Conservation (phyloP, 2,797 vertebrate genomes). For the Lophius americanus region DNA sequence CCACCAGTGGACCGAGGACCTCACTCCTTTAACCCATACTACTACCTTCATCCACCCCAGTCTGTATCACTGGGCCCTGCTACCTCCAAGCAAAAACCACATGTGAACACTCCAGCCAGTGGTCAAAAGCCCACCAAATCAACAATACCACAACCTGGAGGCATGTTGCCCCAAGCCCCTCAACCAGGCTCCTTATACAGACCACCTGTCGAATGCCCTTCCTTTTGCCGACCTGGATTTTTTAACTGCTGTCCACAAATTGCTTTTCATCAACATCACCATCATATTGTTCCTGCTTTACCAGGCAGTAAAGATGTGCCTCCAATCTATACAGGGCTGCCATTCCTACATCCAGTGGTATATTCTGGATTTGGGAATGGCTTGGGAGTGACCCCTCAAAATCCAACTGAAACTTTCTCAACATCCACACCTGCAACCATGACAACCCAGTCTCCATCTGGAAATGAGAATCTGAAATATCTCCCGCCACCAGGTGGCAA, state of each 20-base stretch:
- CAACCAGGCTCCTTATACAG: not conserved
- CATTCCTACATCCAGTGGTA: not conserved
- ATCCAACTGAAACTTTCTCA: not conserved
- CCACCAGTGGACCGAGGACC: not conserved
- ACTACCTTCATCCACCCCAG: slow-evolving; percentile 11
- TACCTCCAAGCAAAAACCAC: slow-evolving; percentile 1
- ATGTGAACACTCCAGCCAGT: not conserved
- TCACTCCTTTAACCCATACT: not conserved
- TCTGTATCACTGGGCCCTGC: slow-evolving; percentile 6
- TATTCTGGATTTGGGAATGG: slow-evolving; percentile 17
- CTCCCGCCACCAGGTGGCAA: slow-evolving; percentile 53
- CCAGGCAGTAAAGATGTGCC: not conserved
- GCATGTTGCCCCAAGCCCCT: not conserved
- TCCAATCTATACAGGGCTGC: slow-evolving; percentile 16
- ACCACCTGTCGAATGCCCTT: slow-evolving; percentile 41
- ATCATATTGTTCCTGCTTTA: slow-evolving; percentile 54
- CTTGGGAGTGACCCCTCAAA: slow-evolving; percentile 7
- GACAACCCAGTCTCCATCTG: slow-evolving; percentile 4
- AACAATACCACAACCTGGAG: not conserved
- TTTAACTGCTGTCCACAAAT: slow-evolving; percentile 72
- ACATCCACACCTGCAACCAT: not conserved
- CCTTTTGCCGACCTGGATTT: slow-evolving; percentile 49
- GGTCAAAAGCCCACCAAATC: not conserved
- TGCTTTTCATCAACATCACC: slow-evolving; percentile 74
- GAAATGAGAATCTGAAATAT: slow-evolving; percentile 28